Base-by-base conservation (phyloP, 2,888 invertebrate genomes). In the Chrysolina oricalcia region DNA sequence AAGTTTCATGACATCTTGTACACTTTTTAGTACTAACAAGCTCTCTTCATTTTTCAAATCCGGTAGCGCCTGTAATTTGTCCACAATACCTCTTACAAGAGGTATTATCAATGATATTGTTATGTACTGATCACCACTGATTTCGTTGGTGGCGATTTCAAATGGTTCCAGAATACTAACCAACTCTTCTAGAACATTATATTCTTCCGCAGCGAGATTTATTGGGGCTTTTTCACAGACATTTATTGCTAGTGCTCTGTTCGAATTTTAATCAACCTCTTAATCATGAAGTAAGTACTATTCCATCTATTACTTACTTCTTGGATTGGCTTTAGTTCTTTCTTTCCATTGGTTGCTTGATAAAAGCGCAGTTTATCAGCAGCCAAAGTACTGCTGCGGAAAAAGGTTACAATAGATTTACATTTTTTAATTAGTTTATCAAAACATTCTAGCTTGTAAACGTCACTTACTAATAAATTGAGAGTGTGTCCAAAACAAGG, bases 401-500 rank as follows among this genome's bases (percentile, higher is more conserved):
- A 48, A 50, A 67, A 67, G 23, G 67, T 48, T 27, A 27, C 67
- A 46, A 67, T 48, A 27, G 15, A 13, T 67, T 67, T 67, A 23
- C 48, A 67, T 67, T 67, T 48, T 50, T 43, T 48, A 27, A 67
- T 67, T 15, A 67, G 15, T 23, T 19, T n/a, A 50, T 67, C 17
- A 48, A 67, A 46, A 67, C 23, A 43, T 67, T 48, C 67, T 21
- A 67, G n/a, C 27, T 67, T 48, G n/a, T 46, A 21, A 48, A 23
- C 23, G 50, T 46, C 67, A 5, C n/a, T 67, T n/a, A 48, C 43
- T 23, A 48, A 48, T 67, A 67, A 50, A 46, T 67, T 67, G 15
- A 50, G 67, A 21, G 67, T 67, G 23, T 67, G 50, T 17, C 27
- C 67, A 19, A 67, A 67, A 50, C 67, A 67, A 50, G 67, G 50